phyloP scores from a whole-genome alignment of 2,888 invertebrate species.

The Meganola albula region DNA sequence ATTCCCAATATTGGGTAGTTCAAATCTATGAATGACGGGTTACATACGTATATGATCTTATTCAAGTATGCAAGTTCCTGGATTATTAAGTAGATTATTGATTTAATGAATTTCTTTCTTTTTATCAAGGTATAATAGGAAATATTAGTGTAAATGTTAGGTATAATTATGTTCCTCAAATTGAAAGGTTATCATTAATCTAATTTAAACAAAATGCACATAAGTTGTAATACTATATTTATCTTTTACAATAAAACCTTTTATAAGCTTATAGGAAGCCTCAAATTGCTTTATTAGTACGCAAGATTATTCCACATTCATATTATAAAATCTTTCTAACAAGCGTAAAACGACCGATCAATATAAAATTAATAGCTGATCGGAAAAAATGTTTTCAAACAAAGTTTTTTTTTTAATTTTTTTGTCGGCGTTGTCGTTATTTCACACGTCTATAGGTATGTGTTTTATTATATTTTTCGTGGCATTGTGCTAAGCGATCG shows the following conservation, averaged over 20 bases:
- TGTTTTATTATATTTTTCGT: conserved; percentile 57
- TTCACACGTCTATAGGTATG: conserved; percentile 60
- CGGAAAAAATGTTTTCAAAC: conserved; percentile 27
- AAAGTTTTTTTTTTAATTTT: conserved; percentile 21
- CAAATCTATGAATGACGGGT: too few relatives aligned
- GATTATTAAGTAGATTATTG: too few relatives aligned
- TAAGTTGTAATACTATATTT: conserved; percentile 19
- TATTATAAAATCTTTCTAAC: conserved; percentile 31
- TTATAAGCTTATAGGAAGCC: conserved; percentile 20
- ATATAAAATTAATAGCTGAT: conserved; percentile 33
- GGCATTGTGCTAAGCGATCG: conserved; percentile 49
- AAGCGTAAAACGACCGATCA: conserved; percentile 30
- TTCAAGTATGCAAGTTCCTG: too few relatives aligned
- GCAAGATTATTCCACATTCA: conserved; percentile 19
- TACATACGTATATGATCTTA: too few relatives aligned
- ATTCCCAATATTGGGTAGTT: too few relatives aligned
- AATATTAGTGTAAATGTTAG: too few relatives aligned
- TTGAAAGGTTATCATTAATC: conserved; percentile 7
- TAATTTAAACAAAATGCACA: conserved; percentile 15
- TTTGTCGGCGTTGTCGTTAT: conserved; percentile 54
- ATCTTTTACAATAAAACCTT: conserved; percentile 22
- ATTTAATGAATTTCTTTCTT: too few relatives aligned
- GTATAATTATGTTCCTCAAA: too few relatives aligned
- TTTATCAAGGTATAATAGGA: too few relatives aligned
- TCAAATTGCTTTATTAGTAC: conserved; percentile 27